These are phyloP conservation scores for Dicranocentrus wangi DNA, from an alignment of 2,888 invertebrate species.

Conservation along the genomic window DNA sequence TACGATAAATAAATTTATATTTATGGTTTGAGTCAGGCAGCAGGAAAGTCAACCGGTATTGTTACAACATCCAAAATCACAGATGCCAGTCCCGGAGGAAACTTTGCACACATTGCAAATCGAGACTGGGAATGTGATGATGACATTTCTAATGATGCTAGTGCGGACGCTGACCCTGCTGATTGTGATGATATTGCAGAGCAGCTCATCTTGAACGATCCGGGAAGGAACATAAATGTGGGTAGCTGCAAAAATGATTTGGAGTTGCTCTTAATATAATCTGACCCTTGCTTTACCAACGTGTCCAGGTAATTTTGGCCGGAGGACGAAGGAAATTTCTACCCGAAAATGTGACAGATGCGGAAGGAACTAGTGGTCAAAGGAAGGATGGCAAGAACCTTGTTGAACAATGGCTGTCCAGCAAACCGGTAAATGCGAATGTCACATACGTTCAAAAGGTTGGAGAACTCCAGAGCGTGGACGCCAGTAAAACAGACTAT, in stretches of 20 bases:
- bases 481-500: too few relatives aligned
- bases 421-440: constrained; percentile 75
- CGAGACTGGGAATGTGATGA: constrained; percentile 88
- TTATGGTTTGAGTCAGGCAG: too few relatives aligned
- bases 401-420: constrained; percentile 79
- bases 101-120: constrained; percentile 75
- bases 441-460: too few relatives aligned
- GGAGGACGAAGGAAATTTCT: constrained; percentile 69
- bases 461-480: too few relatives aligned
- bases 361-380: constrained; percentile 74
- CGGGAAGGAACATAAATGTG: constrained; percentile 84
- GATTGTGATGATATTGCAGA: too few relatives aligned
- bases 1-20: too few relatives aligned
- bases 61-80: too few relatives aligned
- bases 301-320: constrained; percentile 76
- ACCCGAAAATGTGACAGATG: constrained; percentile 71
- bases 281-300: too few relatives aligned
- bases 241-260: neutral
- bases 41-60: constrained; percentile 78
- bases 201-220: too few relatives aligned
- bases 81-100: constrained; percentile 68
- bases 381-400: constrained; percentile 81
- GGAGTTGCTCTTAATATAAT: too few relatives aligned
- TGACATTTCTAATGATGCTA: constrained; percentile 76
- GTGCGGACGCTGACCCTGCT: constrained; percentile 88